Evolutionary conservation across 1,140 invertebrate genomes (phyloP), one percentile per base, ranked within the genome.

Genomic region (Drosophila quadrilineata): DNA sequence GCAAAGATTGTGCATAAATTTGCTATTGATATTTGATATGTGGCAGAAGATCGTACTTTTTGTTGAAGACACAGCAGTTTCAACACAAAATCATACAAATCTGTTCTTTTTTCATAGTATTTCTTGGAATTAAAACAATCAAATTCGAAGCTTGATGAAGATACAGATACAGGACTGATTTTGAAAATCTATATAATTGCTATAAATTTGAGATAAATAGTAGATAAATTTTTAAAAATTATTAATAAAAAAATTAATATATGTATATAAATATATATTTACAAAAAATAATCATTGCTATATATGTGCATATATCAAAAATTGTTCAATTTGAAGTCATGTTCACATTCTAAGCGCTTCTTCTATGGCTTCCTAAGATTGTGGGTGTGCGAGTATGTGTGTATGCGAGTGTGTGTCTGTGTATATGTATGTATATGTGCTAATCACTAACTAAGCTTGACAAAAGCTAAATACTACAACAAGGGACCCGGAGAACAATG

Each of bases 1-100:
- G 6, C 31, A 43, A 41, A 75, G 60, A 68, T 71, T 71, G 63
- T 75, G 66, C 66, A 80, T 69, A 80, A 71, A 71, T 80, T 75
- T 60, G 56, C 52, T 64, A 80, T 80, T 68, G 63, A 70, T 69
- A 71, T 66, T 77, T 65, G 56, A 79, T 75, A 45, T 52, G 62
- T 6, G 43, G 54, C 43, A 75, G 70, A 70, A 65, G 58, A 19
- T 45, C 38, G 35, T 3, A 31, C 28, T 41, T 22, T 10, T 45
- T 8, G 19, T 22, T 17, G 41, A n/a, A 9, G 26, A 17, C 12
- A 26, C 8, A 21, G 22, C 35, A 38, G 35, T n/a, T n/a, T n/a
- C n/a, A n/a, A n/a, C n/a, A n/a, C n/a, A n/a, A n/a, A n/a, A n/a
- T n/a, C n/a, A n/a, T n/a, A n/a, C n/a, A n/a, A n/a, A n/a, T n/a